Percentiles rank a stretch among this genome's conserved stretches.
phyloP scores from a whole-genome alignment of 2,113 vertebrate genomes.

The Paradisaea rubra region DNA sequence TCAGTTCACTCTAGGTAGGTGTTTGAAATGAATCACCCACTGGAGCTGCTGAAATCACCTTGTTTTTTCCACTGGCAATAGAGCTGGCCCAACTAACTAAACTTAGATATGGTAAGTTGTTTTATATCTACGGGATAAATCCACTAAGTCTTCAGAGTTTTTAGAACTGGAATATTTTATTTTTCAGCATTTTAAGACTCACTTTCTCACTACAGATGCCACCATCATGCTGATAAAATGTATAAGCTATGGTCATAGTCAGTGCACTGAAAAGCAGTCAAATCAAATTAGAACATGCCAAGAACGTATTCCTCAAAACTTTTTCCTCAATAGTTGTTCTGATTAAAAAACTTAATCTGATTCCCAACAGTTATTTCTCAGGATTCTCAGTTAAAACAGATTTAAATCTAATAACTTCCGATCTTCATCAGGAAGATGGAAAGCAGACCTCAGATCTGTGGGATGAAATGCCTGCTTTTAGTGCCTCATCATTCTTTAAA shows the following conservation, averaged over 20 bases:
- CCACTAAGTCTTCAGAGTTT: not conserved
- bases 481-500: not conserved
- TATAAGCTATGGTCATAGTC: not conserved
- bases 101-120: not conserved
- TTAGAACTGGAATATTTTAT: not conserved
- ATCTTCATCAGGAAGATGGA: not conserved
- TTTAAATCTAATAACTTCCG: not conserved
- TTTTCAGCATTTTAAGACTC: not conserved
- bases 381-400: not conserved
- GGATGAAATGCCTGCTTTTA: not conserved
- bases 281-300: not conserved
- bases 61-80: not conserved
- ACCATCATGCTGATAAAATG: not conserved
- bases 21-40: not conserved
- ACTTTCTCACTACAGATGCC: not conserved
- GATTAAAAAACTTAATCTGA: not conserved
- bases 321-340: not conserved
- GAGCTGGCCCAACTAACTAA: not conserved
- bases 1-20: not conserved
- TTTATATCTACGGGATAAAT: not conserved
- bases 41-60: not conserved
- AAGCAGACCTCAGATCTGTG: not conserved
- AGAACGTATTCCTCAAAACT: not conserved
- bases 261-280: not conserved
- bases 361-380: not conserved